Evolutionary conservation across 2,888 invertebrate species (phyloP).

Genomic region (Diarsia dahlii): DNA sequence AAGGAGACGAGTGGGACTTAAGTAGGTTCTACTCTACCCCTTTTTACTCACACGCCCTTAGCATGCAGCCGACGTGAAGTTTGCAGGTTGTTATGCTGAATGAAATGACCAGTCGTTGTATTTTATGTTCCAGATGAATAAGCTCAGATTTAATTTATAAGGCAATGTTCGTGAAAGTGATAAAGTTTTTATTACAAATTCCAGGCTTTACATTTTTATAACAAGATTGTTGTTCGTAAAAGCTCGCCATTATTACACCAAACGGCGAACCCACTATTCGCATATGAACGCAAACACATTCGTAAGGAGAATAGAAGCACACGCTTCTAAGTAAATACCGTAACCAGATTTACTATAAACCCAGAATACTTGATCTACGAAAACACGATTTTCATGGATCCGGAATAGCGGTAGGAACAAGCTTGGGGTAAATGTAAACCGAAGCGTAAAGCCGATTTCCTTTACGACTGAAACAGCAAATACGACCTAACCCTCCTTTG

Average conservation of each 20-base stretch:
- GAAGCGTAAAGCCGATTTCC: conserved; percentile 44
- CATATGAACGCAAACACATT: too few relatives aligned
- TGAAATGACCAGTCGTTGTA: conserved; percentile 34
- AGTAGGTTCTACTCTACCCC: conserved; percentile 61
- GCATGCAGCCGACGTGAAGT: conserved; percentile 29
- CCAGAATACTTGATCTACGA: conserved; percentile 32
- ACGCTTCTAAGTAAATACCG: conserved; percentile 18
- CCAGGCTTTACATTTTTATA: conserved; percentile 4
- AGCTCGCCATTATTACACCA: neutral
- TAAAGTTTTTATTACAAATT: conserved; percentile 31
- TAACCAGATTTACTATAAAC: conserved; percentile 45
- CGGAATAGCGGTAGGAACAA: conserved; percentile 43
- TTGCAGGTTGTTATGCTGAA: conserved; percentile 38
- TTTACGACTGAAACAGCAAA: conserved; percentile 20
- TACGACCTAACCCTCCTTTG: conserved; percentile 36
- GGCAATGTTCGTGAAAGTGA: neutral
- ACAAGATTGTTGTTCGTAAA: neutral
- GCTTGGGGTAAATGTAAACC: conserved; percentile 43
- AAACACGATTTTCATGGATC: conserved; percentile 48
- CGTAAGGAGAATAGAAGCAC: conserved; percentile 11
- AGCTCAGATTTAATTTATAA: conserved; percentile 11
- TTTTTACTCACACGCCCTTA: conserved; percentile 43
- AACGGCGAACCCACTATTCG: neutral
- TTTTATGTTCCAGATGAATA: conserved; percentile 16
- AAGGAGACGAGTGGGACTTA: conserved; percentile 58